Evolutionary conservation across 2,888 invertebrate genomes (phyloP).

Genomic region (Rhimphoctona megacephalus): DNA sequence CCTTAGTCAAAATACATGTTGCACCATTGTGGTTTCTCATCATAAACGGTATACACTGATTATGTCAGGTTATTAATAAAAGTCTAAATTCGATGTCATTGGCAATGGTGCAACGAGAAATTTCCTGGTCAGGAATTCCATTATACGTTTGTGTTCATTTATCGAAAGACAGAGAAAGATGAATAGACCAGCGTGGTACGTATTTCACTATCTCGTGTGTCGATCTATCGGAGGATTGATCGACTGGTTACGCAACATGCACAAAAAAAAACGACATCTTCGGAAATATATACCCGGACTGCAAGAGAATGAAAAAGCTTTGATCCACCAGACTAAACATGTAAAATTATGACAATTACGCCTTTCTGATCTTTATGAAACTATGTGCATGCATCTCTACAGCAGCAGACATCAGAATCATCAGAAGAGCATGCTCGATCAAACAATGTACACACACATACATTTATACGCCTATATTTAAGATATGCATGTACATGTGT

Average conservation of each 20-base stretch:
- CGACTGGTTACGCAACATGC: constrained; percentile 33
- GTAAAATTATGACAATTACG: not conserved
- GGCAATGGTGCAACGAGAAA: constrained; percentile 14
- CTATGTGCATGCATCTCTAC: not conserved
- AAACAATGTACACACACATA: constrained; percentile 49
- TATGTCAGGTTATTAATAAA: constrained; percentile 36
- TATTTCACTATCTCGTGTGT: constrained; percentile 49
- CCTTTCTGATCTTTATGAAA: not conserved
- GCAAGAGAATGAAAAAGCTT: not conserved
- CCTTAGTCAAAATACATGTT: not conserved
- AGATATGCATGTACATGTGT: not conserved
- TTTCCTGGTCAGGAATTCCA: constrained; percentile 19
- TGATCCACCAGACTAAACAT: not conserved
- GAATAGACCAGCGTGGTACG: constrained; percentile 24
- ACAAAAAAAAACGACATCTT: constrained; percentile 16
- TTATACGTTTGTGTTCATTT: constrained; percentile 19
- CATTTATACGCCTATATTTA: not conserved
- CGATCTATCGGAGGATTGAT: constrained; percentile 61
- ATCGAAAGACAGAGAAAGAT: constrained; percentile 13
- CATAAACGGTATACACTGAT: not conserved
- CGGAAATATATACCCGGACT: not conserved
- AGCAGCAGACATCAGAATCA: constrained; percentile 45
- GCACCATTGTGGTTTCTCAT: not conserved
- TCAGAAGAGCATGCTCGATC: constrained; percentile 60
- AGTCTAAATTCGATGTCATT: constrained; percentile 22